These are phyloP conservation scores for Euglossa dilemma DNA, from an alignment of 1,140 invertebrate genomes.

Conservation along the genomic window DNA sequence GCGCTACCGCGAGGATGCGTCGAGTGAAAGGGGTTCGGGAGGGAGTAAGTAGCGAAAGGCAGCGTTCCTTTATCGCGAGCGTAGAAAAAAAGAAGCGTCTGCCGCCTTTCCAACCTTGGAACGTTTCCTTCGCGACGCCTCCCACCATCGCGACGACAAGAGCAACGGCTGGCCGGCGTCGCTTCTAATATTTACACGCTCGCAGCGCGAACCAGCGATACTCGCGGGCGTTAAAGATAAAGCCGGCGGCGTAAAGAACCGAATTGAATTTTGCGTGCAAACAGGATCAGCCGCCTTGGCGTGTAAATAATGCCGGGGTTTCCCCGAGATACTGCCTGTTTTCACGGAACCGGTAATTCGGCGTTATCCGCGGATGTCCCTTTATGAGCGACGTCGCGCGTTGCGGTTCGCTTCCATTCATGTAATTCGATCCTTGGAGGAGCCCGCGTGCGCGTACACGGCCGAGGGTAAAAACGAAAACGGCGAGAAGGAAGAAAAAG, in stretches of 20 bases:
- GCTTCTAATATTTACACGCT: slow-evolving; percentile 30
- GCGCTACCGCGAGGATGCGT: background rate
- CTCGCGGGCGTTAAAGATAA: slow-evolving; percentile 53
- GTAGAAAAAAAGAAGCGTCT: slow-evolving; percentile 12
- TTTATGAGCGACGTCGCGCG: slow-evolving; percentile 9
- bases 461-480: background rate
- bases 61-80: slow-evolving; percentile 15
- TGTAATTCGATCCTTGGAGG: slow-evolving; percentile 40
- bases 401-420: slow-evolving; percentile 16
- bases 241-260: slow-evolving; percentile 67
- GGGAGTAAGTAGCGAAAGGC: background rate
- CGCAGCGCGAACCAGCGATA: background rate
- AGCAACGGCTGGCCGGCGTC: too few species aligned
- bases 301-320: slow-evolving; percentile 34
- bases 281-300: slow-evolving; percentile 9
- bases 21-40: background rate
- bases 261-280: slow-evolving; percentile 26
- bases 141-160: background rate
- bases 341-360: slow-evolving; percentile 21
- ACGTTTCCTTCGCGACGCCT: background rate
- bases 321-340: background rate
- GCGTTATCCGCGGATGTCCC: slow-evolving; percentile 22
- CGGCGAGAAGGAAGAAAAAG: background rate
- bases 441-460: background rate
- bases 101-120: background rate